Conservation (phyloP, 2,113 vertebrate genomes). For the Galemys pyrenaicus region DNA sequence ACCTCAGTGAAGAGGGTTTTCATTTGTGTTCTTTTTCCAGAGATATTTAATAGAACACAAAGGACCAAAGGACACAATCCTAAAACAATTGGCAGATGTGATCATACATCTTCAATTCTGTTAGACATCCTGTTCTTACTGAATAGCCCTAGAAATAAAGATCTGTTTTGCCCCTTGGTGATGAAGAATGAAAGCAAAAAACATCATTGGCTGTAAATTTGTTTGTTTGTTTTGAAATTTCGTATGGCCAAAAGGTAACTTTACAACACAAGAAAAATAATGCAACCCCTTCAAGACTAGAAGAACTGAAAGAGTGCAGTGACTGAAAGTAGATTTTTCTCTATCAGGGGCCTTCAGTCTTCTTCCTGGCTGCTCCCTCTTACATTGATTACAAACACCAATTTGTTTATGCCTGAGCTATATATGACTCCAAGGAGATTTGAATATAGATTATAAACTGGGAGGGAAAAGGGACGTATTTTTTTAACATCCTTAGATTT, state of each 20-base stretch:
- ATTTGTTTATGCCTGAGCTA: neutral
- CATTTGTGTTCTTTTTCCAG: neutral
- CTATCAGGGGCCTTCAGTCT: neutral
- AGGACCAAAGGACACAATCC: neutral
- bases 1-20: constrained; percentile 1
- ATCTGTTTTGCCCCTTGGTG: neutral
- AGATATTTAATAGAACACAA: neutral
- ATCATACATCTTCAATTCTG: neutral
- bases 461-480: neutral
- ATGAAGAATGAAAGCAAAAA: neutral
- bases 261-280: neutral
- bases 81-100: neutral
- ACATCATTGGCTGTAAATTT: neutral
- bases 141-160: constrained; percentile 18
- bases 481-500: neutral
- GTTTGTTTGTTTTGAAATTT: neutral
- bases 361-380: neutral
- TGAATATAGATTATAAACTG: neutral
- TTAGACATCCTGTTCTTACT: neutral
- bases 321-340: neutral
- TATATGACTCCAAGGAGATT: neutral
- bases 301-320: neutral
- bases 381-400: neutral
- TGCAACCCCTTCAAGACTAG: neutral
- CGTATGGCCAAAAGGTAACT: neutral